Evolutionary conservation across 2,113 vertebrate genomes (phyloP).

Genomic region (Typhlomys cinereus): DNA sequence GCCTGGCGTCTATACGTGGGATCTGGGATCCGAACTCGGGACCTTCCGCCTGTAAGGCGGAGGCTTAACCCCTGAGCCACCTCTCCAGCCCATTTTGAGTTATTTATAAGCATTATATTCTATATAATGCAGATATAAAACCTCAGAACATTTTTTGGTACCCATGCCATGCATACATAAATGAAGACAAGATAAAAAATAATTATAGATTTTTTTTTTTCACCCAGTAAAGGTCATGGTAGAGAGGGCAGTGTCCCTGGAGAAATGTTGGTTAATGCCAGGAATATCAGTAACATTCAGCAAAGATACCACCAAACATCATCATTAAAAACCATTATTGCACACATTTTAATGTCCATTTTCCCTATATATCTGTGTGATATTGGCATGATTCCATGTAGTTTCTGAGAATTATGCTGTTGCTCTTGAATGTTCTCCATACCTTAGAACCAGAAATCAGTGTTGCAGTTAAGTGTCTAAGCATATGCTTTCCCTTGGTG

Average conservation of each 20-base stretch:
- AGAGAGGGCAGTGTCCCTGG: neutral
- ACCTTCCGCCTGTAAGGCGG: no score
- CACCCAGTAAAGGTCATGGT: rapidly evolving
- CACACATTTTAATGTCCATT: neutral
- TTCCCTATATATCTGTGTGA: neutral
- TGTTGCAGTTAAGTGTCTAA: no score
- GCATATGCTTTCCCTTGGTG: no score
- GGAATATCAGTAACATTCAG: no score
- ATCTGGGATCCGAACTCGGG: no score
- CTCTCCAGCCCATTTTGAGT: no score
- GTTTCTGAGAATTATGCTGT: neutral
- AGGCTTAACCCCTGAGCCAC: no score
- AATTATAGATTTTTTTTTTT: neutral
- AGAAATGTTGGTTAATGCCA: neutral
- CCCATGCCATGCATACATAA: neutral
- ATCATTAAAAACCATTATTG: neutral
- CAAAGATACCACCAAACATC: no score
- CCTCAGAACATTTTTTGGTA: neutral
- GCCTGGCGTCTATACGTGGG: no score
- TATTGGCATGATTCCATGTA: neutral
- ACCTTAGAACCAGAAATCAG: neutral
- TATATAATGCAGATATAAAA: neutral
- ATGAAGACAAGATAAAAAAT: neutral
- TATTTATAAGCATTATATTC: neutral
- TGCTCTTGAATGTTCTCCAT: neutral